phyloP scores from a whole-genome alignment of 2,113 vertebrate genomes.

The Aix galericulata region DNA sequence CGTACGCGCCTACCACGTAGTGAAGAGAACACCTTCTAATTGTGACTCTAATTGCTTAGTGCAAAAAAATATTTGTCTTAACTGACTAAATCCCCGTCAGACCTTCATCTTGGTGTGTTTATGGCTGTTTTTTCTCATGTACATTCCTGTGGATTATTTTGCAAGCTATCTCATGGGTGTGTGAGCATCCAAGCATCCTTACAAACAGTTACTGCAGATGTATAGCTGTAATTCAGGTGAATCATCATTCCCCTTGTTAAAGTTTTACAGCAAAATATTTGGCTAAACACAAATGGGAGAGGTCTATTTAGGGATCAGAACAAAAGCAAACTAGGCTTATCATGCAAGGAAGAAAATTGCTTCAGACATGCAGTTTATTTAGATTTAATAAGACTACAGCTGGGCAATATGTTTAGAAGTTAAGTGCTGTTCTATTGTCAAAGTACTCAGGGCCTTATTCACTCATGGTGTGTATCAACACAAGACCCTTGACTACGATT shows the following conservation, averaged over 20 bases:
- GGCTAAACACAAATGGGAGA: conserved; percentile 29
- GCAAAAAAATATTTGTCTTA: conserved; percentile 49
- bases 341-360: conserved; percentile 45
- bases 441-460: not conserved
- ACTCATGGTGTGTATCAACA: not conserved
- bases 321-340: conserved; percentile 29
- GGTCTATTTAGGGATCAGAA: conserved; percentile 46
- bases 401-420: conserved; percentile 48
- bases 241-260: conserved; percentile 63
- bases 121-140: not conserved
- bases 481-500: not conserved
- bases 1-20: not conserved
- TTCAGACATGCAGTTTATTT: conserved; percentile 52
- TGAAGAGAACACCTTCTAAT: not conserved
- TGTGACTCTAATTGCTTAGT: not conserved
- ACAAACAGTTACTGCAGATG: conserved; percentile 27
- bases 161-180: conserved; percentile 35
- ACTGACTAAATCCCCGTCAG: conserved; percentile 16
- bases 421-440: not conserved
- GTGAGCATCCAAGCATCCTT: conserved; percentile 46
- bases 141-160: conserved; percentile 68
- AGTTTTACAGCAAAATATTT: conserved; percentile 59
- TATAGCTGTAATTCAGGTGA: conserved; percentile 56
- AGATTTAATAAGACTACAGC: conserved; percentile 50
- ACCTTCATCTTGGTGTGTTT: conserved; percentile 13